These are phyloP conservation scores for Acanthopagrus latus DNA, from an alignment of 2,797 vertebrate species.

Conservation along the genomic window DNA sequence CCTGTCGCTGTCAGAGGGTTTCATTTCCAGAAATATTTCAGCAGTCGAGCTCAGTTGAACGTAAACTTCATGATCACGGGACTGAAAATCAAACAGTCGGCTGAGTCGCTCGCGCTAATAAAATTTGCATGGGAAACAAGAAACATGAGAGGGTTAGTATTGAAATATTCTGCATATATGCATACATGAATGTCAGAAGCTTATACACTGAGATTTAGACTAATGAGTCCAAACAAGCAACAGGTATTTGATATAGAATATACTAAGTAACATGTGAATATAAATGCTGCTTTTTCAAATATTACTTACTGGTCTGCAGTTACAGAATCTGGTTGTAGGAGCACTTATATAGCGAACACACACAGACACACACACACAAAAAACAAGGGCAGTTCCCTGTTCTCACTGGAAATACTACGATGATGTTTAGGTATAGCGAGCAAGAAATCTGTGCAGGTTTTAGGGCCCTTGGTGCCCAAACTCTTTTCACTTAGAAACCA, in stretches of 20 bases:
- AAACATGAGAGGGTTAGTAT: conserved; percentile 1
- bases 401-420: background rate
- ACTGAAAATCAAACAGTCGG: conserved; percentile 20
- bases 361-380: too few relatives aligned
- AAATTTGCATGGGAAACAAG: conserved; percentile 21
- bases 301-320: background rate
- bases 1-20: background rate
- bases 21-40: conserved; percentile 9
- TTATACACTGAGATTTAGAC: background rate
- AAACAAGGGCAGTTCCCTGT: background rate
- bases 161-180: conserved; percentile 25
- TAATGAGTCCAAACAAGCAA: conserved; percentile 9
- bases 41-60: conserved; percentile 1
- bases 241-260: background rate
- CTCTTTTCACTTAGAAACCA: too few relatives aligned
- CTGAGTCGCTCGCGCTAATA: conserved; percentile 16
- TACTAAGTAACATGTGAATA: background rate
- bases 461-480: background rate
- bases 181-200: conserved; percentile 14
- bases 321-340: background rate
- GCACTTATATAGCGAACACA: too few relatives aligned
- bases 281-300: conserved; percentile 1
- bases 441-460: background rate
- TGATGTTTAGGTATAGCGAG: too few relatives aligned
- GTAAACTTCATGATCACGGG: conserved; percentile 11